Conservation (phyloP, 1,140 invertebrate species). For the Heliconius hewitsoni region DNA sequence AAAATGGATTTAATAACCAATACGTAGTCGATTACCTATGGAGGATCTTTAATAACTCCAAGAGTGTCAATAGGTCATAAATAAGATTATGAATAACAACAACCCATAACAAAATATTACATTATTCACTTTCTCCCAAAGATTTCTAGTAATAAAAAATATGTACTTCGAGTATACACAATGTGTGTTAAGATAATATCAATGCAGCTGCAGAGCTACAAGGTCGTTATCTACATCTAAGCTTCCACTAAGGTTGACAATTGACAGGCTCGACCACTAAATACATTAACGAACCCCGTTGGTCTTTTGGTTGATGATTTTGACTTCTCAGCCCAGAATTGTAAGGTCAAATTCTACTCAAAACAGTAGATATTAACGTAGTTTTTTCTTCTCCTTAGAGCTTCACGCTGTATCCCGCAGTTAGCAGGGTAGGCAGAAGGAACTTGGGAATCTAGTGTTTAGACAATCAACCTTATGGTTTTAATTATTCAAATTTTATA, state of each 20-base stretch:
- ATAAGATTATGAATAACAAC: too few relatives aligned
- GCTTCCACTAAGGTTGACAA: conserved; percentile 14
- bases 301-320: neutral
- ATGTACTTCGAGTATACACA: neutral
- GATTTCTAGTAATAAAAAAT: neutral
- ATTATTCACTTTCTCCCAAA: neutral
- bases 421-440: too few relatives aligned
- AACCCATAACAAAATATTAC: too few relatives aligned
- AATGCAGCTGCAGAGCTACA: conserved; percentile 9
- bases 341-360: neutral
- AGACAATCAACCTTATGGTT: too few relatives aligned
- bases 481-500: too few relatives aligned
- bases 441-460: too few relatives aligned
- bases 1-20: too few relatives aligned
- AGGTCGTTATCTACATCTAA: conserved; percentile 4
- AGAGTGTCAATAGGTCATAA: too few relatives aligned
- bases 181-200: neutral
- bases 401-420: too few relatives aligned
- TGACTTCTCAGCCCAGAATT: neutral
- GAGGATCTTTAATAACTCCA: too few relatives aligned
- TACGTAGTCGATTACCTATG: too few relatives aligned
- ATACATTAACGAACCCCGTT: neutral
- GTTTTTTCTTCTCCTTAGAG: too few relatives aligned
- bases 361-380: neutral
- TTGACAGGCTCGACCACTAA: conserved; percentile 14